Conservation (phyloP, 2,888 invertebrate genomes). For the Stenolophus ochropezus region DNA sequence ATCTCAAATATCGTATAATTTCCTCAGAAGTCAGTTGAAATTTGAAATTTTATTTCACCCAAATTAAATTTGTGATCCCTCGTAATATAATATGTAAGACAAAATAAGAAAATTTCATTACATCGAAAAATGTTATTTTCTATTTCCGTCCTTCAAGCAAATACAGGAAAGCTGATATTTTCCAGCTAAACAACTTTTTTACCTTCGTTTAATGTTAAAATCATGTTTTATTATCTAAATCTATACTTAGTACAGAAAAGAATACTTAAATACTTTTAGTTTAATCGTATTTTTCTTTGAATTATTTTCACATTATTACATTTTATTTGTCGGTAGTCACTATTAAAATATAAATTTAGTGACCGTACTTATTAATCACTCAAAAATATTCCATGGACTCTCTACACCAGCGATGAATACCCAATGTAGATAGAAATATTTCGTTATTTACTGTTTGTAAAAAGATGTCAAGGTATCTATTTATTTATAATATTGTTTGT, state of each 20-base stretch:
- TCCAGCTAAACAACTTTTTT: not conserved
- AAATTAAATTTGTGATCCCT: not conserved
- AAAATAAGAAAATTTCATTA: not conserved
- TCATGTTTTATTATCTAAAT: not conserved
- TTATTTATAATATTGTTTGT: too few relatives aligned
- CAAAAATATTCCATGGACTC: not conserved
- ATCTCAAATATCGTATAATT: too few relatives aligned
- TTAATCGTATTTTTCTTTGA: too few relatives aligned
- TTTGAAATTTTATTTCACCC: not conserved
- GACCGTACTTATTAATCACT: too few relatives aligned
- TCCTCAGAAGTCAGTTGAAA: too few relatives aligned
- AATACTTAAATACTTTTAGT: not conserved
- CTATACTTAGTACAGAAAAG: not conserved
- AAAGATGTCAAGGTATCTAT: too few relatives aligned
- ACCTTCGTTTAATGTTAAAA: not conserved
- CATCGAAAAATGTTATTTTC: not conserved
- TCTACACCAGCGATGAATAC: too few relatives aligned
- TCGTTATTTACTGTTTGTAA: too few relatives aligned
- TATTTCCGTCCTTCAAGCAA: not conserved
- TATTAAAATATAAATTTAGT: too few relatives aligned
- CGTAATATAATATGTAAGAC: not conserved
- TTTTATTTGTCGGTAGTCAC: too few relatives aligned
- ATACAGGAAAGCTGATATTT: not conserved
- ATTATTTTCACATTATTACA: too few relatives aligned
- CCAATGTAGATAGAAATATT: too few relatives aligned